phyloP scores from a whole-genome alignment of 2,797 vertebrate species.

The Dendrocincla fuliginosa region DNA sequence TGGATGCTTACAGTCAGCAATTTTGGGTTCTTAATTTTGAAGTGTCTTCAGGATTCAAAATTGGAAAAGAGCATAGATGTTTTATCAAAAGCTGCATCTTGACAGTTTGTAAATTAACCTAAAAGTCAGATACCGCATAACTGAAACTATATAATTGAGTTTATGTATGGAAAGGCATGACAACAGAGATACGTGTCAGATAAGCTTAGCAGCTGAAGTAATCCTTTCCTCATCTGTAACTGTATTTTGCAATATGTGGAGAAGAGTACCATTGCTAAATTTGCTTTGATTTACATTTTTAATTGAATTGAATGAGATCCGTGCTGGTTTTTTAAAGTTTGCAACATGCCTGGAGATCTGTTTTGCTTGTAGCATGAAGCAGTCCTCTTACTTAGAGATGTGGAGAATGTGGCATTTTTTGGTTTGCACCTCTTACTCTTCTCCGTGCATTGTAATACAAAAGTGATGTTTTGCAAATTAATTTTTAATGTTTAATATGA shows the following conservation, averaged over 20 bases:
- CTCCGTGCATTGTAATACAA: constrained; percentile 70
- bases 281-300: constrained; percentile 39
- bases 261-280: constrained; percentile 68
- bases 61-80: constrained; percentile 68
- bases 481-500: constrained; percentile 71
- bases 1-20: constrained; percentile 77
- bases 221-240: constrained; percentile 58
- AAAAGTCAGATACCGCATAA: constrained; percentile 59
- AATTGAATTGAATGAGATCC: constrained; percentile 31
- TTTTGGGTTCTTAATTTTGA: constrained; percentile 71
- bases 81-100: constrained; percentile 67
- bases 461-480: constrained; percentile 62
- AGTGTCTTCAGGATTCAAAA: constrained; percentile 71
- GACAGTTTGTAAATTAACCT: constrained; percentile 66
- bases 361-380: constrained; percentile 68
- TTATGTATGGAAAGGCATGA: constrained; percentile 65
- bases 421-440: constrained; percentile 71
- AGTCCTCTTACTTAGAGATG: constrained; percentile 29
- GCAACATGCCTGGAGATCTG: constrained; percentile 14
- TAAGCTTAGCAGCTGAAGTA: constrained; percentile 63
- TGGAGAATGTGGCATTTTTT: constrained; percentile 34
- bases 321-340: constrained; percentile 26
- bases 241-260: constrained; percentile 67
- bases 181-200: constrained; percentile 37
- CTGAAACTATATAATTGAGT: constrained; percentile 61